Evolutionary conservation across 1,140 invertebrate genomes (phyloP).

Genomic region (Augochlora pura): DNA sequence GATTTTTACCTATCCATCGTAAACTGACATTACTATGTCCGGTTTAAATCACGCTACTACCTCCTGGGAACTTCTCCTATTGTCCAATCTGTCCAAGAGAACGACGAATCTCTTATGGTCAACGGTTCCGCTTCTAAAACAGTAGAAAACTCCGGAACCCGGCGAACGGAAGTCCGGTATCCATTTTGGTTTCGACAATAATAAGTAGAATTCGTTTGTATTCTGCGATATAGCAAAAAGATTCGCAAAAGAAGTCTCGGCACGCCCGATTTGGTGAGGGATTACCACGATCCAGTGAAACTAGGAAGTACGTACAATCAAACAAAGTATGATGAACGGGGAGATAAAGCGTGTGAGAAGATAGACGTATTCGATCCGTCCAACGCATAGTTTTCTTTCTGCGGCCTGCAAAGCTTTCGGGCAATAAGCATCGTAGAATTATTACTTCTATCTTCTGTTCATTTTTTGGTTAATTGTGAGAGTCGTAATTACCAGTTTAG

Average conservation of each 20-base stretch:
- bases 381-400: background rate
- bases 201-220: background rate
- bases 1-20: too few relatives aligned
- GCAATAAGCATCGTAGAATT: background rate
- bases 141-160: background rate
- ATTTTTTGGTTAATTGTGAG: too few relatives aligned
- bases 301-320: conserved; percentile 13
- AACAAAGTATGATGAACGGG: background rate
- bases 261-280: background rate
- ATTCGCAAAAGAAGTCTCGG: background rate
- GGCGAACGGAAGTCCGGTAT: background rate
- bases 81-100: too few relatives aligned
- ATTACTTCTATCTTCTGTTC: too few relatives aligned
- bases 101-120: too few relatives aligned
- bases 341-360: background rate
- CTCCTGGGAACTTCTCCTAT: too few relatives aligned
- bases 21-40: too few relatives aligned
- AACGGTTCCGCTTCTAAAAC: background rate
- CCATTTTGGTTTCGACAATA: background rate
- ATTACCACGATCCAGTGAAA: conserved; percentile 12
- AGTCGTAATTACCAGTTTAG: too few relatives aligned
- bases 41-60: too few relatives aligned
- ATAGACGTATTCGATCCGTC: background rate
- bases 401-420: background rate
- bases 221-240: background rate